Evolutionary conservation across 2,113 vertebrate species (phyloP).

Genomic region (Cranoglanis bouderius): DNA sequence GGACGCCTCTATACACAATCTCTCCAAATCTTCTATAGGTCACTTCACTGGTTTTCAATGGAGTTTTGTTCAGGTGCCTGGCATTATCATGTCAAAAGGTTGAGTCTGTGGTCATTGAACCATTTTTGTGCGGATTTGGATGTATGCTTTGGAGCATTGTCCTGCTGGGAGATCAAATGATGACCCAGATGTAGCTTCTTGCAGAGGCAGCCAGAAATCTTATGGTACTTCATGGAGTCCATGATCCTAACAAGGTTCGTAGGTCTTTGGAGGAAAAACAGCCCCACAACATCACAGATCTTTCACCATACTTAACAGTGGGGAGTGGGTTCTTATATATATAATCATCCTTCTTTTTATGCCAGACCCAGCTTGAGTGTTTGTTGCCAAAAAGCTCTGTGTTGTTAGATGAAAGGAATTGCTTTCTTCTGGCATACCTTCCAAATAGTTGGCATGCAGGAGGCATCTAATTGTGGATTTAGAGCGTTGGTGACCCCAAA

Average conservation of each 20-base stretch:
- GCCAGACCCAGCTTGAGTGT: not conserved
- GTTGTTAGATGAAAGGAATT: not conserved
- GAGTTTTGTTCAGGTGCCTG: not conserved
- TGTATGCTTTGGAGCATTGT: not conserved
- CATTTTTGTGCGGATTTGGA: not conserved
- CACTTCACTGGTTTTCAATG: not conserved
- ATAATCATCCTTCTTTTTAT: not conserved
- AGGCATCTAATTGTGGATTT: slow-evolving; percentile 1
- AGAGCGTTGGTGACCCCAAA: not conserved
- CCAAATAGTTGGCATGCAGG: not conserved
- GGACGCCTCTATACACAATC: not conserved
- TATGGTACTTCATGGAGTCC: not conserved
- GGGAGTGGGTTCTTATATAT: not conserved
- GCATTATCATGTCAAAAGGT: not conserved
- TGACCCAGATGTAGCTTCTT: not conserved
- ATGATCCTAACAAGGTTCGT: not conserved
- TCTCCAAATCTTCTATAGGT: not conserved
- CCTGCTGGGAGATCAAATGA: not conserved
- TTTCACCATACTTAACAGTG: not conserved
- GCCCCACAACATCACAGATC: not conserved
- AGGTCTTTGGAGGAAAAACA: not conserved
- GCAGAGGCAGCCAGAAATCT: not conserved
- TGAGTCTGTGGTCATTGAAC: not conserved
- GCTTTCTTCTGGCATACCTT: not conserved
- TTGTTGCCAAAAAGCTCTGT: not conserved